Conservation (phyloP, 2,113 vertebrate genomes). For the Apodemus speciosus region DNA sequence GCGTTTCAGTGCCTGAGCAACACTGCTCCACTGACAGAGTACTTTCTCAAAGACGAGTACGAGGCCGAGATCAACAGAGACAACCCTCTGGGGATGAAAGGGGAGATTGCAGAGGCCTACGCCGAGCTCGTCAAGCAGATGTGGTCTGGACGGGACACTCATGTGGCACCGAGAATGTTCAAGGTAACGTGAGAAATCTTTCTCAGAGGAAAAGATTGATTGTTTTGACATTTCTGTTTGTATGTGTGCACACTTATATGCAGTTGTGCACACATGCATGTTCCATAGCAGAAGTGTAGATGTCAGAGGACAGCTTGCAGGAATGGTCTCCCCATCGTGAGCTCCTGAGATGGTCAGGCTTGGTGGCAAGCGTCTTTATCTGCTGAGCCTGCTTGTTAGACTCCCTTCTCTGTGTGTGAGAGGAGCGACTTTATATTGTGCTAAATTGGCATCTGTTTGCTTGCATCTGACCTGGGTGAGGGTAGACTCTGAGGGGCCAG, state of each 20-base stretch:
- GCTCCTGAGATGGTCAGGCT: not conserved
- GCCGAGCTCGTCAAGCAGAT: constrained; percentile 98
- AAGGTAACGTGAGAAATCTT: constrained; percentile 87
- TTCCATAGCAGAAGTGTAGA: not conserved
- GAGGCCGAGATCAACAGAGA: constrained; percentile 96
- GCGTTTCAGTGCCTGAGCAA: constrained; percentile 95
- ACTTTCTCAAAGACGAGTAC: constrained; percentile 95
- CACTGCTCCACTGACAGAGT: constrained; percentile 93
- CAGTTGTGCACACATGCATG: not conserved
- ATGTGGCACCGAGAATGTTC: constrained; percentile 95
- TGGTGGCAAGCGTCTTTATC: not conserved
- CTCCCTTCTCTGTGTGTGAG: not conserved
- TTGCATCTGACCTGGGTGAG: not conserved
- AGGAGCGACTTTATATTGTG: not conserved
- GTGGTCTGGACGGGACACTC: constrained; percentile 94
- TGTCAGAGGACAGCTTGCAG: not conserved
- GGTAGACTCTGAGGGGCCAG: not conserved
- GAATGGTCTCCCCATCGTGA: not conserved
- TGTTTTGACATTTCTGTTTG: not conserved
- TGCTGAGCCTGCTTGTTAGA: not conserved
- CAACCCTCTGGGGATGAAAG: constrained; percentile 98
- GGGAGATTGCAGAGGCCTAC: constrained; percentile 97
- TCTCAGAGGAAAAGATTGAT: not conserved
- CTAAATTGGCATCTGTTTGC: not conserved
- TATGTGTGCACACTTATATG: not conserved